Conservation (phyloP, 2,888 invertebrate genomes). For the Tetragonisca angustula region DNA sequence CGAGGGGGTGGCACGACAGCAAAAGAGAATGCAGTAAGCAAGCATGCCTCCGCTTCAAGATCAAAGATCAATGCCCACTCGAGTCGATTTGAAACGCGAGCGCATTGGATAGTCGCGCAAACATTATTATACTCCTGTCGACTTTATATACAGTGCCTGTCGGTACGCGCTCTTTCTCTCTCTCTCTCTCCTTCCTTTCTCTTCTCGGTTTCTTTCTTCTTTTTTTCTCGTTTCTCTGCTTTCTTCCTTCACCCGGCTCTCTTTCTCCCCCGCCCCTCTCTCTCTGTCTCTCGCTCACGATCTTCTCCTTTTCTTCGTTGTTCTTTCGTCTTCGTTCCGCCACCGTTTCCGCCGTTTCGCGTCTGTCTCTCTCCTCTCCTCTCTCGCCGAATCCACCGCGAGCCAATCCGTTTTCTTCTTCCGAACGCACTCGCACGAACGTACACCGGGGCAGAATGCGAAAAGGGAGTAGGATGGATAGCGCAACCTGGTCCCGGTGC, state of each 20-base stretch:
- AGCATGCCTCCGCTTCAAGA: constrained; percentile 68
- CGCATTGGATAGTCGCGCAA: constrained; percentile 74
- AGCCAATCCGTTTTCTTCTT: constrained; percentile 32
- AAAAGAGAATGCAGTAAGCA: constrained; percentile 67
- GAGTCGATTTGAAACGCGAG: constrained; percentile 72
- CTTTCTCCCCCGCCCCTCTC: too few relatives aligned
- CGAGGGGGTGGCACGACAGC: constrained; percentile 59
- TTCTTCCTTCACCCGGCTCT: background rate
- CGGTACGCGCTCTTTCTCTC: constrained; percentile 58
- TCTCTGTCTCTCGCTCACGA: background rate
- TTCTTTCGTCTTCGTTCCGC: too few relatives aligned
- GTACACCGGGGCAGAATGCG: constrained; percentile 66
- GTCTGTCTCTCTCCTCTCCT: background rate
- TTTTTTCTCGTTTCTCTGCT: background rate
- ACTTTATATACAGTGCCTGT: constrained; percentile 73
- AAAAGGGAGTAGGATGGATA: constrained; percentile 76
- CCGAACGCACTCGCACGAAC: constrained; percentile 56
- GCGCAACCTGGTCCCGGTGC: constrained; percentile 72
- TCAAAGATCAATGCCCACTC: constrained; percentile 74
- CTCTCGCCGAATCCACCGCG: constrained; percentile 4
- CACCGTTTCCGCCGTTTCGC: background rate
- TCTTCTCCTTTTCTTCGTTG: background rate
- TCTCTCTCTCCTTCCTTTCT: constrained; percentile 16
- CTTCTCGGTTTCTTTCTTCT: constrained; percentile 1
- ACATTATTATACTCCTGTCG: constrained; percentile 75